phyloP scores from a whole-genome alignment of 1,140 invertebrate species.

The Teleopsis dalmanni region DNA sequence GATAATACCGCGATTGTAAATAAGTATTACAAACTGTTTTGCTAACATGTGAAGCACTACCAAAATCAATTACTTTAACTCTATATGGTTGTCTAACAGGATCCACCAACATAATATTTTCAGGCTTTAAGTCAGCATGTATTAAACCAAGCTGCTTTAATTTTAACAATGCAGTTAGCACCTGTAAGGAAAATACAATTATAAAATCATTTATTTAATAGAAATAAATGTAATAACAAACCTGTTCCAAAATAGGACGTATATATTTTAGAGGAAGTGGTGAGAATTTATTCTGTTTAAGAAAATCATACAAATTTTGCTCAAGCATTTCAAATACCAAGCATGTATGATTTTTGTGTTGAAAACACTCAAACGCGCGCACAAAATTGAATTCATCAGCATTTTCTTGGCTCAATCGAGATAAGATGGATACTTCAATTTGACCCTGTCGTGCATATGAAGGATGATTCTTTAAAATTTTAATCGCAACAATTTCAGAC shows the following conservation, averaged over 20 bases:
- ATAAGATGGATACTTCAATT: constrained; percentile 98
- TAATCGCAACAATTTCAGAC: constrained; percentile 99
- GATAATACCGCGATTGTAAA: constrained; percentile 96
- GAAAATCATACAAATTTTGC: constrained; percentile 99
- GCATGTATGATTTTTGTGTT: constrained; percentile 99
- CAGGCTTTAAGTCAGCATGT: constrained; percentile 98
- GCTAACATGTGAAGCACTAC: constrained; percentile 96
- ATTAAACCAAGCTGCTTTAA: constrained; percentile 96
- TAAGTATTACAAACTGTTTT: constrained; percentile 99
- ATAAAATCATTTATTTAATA: background rate
- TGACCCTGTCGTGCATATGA: constrained; percentile 99
- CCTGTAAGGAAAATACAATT: constrained; percentile 19
- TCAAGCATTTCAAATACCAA: constrained; percentile 99
- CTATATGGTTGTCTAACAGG: constrained; percentile 93
- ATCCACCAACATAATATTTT: constrained; percentile 99
- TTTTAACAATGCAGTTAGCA: constrained; percentile 92
- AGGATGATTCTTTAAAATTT: constrained; percentile 99
- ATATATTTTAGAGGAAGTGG: constrained; percentile 97
- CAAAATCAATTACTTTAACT: constrained; percentile 99
- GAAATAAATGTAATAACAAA: constrained; percentile 42
- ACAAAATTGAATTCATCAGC: constrained; percentile 99
- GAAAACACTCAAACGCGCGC: constrained; percentile 98
- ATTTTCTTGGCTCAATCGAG: constrained; percentile 96
- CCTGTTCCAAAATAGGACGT: constrained; percentile 96
- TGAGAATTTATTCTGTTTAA: constrained; percentile 99